Evolutionary conservation across 2,888 invertebrate species (phyloP), one percentile per base, ranked within the genome.

Genomic region (Eristalinus aeneus): DNA sequence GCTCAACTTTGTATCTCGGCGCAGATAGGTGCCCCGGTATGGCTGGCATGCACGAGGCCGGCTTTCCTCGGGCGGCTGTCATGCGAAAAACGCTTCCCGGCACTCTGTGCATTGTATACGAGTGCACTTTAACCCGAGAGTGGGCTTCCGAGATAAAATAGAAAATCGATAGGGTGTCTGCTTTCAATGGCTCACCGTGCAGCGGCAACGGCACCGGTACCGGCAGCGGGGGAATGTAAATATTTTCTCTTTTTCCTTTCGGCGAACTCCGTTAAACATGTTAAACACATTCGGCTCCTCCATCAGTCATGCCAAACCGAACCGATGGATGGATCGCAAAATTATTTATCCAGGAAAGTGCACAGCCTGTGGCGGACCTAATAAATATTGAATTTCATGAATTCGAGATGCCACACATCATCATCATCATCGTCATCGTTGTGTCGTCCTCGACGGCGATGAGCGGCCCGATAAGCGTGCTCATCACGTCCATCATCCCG

Each of bases 321-420:
- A 27, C 72, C 31, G 36, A 73, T 9, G 65, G 16, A 72, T 65
- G 53, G 22, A 46, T 58, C 53, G 67, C 67, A 20, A 69, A 36
- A 31, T 20, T 71, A 60, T 71, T 12, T 60, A 71, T 46, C 69
- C 27, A 31, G 34, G 34, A 63, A 77, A 68, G 77, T 56, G 63
- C 68, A 53, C 32, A 77, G 76, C 61, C 72, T 64, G 31, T 27
- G 77, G 72, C 56, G 27, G 58, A 64, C 54, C 31, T 77, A 68
- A 83, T 83, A 83, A 83, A 77, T 77, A 83, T 83, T 73, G 82
- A 77, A 77, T 83, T 77, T 83, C 73, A 82, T 82, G 82, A 76
- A 82, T 82, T 54, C 39, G 46, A 76, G 67, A 77, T 77, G 60
- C 22, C 31, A 72, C 68, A 56, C 39, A 23, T 75, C 72, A 67